Percentiles rank a stretch among this genome's conserved stretches.
Conservation (phyloP, 2,113 vertebrate species). For the Pithys albifrons region DNA sequence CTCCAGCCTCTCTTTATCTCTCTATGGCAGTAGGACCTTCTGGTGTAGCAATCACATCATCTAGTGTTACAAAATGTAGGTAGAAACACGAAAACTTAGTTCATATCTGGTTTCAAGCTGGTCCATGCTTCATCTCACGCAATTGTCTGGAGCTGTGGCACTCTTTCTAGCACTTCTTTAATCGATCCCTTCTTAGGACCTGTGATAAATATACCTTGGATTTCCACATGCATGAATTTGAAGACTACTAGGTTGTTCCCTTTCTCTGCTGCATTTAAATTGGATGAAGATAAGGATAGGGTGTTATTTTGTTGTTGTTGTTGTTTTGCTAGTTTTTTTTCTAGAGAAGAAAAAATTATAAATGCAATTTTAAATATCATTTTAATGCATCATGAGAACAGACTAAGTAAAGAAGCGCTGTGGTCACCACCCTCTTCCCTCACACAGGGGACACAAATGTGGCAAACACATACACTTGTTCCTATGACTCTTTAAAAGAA, state of each 20-base stretch:
- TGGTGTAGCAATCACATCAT: background rate
- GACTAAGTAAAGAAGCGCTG: background rate
- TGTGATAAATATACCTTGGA: background rate
- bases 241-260: background rate
- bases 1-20: background rate
- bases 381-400: background rate
- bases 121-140: background rate
- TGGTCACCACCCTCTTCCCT: background rate
- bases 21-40: background rate
- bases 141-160: background rate
- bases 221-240: background rate
- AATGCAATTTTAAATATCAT: background rate
- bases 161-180: background rate
- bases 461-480: background rate
- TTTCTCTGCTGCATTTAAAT: background rate
- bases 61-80: background rate
- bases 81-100: background rate
- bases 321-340: background rate
- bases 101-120: background rate
- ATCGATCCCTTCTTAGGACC: background rate
- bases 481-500: background rate
- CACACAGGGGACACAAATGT: background rate
- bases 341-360: background rate
- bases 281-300: background rate
- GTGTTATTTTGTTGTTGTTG: background rate